A percentile compares a stretch with the other conserved stretches of the same genome.
These are phyloP conservation scores for Trissolcus brochymenae DNA, from an alignment of 2,888 invertebrate genomes.

Conservation along the genomic window DNA sequence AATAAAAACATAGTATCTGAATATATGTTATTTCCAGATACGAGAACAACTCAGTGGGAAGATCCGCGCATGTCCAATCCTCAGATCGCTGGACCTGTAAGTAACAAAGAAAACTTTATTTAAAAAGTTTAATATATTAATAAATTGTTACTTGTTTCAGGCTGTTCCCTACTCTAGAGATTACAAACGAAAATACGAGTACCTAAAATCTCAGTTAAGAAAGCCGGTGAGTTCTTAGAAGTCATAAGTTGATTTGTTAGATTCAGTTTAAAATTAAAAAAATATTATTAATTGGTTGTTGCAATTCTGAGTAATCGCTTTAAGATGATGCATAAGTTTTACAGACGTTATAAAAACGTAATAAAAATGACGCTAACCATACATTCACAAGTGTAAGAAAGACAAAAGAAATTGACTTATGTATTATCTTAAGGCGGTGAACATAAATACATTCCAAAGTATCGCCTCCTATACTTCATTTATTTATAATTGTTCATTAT, in stretches of 20 bases:
- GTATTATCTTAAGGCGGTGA: too few species aligned
- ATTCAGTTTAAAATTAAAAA: not conserved
- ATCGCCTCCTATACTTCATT: too few species aligned
- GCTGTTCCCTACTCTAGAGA: slow-evolving; percentile 99
- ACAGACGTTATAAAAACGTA: too few species aligned
- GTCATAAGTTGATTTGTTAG: not conserved
- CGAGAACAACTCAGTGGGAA: slow-evolving; percentile 98
- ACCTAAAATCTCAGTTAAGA: slow-evolving; percentile 95
- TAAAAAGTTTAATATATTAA: too few species aligned
- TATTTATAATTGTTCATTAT: not conserved
- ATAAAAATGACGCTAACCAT: too few species aligned
- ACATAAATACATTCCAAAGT: too few species aligned
- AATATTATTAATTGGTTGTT: too few species aligned
- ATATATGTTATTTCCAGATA: slow-evolving; percentile 81
- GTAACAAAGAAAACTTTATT: slow-evolving; percentile 60
- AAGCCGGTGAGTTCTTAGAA: slow-evolving; percentile 85
- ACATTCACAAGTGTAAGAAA: too few species aligned
- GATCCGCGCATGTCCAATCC: slow-evolving; percentile 98
- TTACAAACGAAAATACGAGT: slow-evolving; percentile 99
- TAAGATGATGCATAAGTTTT: too few species aligned
- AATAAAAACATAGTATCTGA: too few species aligned
- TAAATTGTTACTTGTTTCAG: slow-evolving; percentile 75
- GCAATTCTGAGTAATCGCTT: too few species aligned
- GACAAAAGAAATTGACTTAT: too few species aligned
- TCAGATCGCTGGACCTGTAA: slow-evolving; percentile 94